These are phyloP conservation scores for Lysiphlebus fabarum DNA, from an alignment of 1,140 invertebrate genomes.

Conservation along the genomic window DNA sequence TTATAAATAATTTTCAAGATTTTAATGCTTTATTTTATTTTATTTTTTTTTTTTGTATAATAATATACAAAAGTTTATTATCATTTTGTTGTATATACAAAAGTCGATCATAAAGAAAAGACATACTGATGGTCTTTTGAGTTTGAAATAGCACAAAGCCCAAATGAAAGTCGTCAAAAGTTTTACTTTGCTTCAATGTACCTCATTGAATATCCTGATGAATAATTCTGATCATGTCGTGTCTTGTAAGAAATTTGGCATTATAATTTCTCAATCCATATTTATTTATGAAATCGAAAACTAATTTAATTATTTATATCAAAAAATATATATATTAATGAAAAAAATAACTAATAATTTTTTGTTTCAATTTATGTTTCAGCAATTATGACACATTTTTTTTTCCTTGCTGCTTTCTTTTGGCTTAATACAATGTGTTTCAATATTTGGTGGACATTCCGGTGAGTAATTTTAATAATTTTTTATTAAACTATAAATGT, in stretches of 20 bases:
- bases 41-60: neutral
- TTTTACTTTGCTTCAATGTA: neutral
- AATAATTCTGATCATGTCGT: neutral
- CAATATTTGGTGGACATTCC: slow-evolving; percentile 91
- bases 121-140: neutral
- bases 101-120: slow-evolving; percentile 18
- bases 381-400: slow-evolving; percentile 85
- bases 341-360: neutral
- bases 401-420: slow-evolving; percentile 90
- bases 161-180: neutral
- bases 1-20: slow-evolving; percentile 35
- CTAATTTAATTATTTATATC: no score
- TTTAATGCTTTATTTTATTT: no score
- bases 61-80: neutral
- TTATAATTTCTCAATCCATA: neutral
- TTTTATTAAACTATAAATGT: no score
- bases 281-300: neutral
- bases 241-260: neutral
- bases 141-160: neutral
- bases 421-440: slow-evolving; percentile 96
- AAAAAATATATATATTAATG: neutral
- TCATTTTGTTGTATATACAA: slow-evolving; percentile 14
- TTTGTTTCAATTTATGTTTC: slow-evolving; percentile 54
- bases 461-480: slow-evolving; percentile 57
- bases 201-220: neutral